These are phyloP conservation scores for Gallinago jamesoni DNA, from an alignment of 2,113 vertebrate genomes.

Conservation along the genomic window DNA sequence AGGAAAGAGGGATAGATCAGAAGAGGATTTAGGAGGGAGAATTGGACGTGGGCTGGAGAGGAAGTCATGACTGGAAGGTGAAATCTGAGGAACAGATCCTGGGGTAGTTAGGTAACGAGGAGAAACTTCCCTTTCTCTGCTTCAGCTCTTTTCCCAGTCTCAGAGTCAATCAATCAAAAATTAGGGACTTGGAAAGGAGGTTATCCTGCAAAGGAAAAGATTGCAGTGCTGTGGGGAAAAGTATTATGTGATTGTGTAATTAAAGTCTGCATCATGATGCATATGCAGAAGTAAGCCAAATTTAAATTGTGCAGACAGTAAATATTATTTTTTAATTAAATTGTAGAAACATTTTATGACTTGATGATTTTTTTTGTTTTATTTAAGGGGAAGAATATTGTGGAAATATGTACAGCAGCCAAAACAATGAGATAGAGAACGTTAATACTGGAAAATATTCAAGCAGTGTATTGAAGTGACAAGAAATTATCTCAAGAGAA, in stretches of 20 bases:
- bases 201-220: not conserved
- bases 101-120: not conserved
- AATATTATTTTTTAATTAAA: conserved; percentile 56
- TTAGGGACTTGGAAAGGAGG: not conserved
- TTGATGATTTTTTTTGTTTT: conserved; percentile 45
- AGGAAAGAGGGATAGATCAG: conserved; percentile 14
- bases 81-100: conserved; percentile 42
- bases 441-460: conserved; percentile 34
- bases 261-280: not conserved
- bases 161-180: conserved; percentile 12
- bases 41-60: not conserved
- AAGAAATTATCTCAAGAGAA: conserved; percentile 40
- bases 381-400: not conserved
- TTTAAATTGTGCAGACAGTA: conserved; percentile 24
- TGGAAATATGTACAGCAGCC: conserved; percentile 33
- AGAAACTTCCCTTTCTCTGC: conserved; percentile 20
- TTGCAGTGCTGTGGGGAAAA: not conserved
- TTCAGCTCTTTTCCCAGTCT: conserved; percentile 24
- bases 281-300: not conserved
- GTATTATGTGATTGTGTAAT: not conserved
- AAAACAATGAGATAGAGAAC: conserved; percentile 41
- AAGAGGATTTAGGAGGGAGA: conserved; percentile 22
- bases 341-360: conserved; percentile 48
- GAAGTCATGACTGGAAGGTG: not conserved
- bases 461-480: not conserved